phyloP scores from a whole-genome alignment of 2,797 vertebrate species.

The Buceros bicornis region DNA sequence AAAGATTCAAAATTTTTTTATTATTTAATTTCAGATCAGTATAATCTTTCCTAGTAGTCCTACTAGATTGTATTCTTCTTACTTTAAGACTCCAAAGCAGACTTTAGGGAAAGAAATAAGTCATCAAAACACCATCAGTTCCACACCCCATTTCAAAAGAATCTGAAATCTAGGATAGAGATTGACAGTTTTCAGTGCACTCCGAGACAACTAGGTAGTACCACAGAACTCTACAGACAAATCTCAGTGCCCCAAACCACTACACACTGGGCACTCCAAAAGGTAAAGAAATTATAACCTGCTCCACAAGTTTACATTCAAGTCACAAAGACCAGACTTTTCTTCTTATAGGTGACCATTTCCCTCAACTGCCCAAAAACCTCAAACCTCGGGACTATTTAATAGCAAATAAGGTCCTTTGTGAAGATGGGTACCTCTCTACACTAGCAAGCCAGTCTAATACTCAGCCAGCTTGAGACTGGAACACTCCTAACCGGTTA shows the following conservation, averaged over 20 bases:
- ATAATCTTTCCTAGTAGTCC: not conserved
- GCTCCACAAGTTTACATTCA: not conserved
- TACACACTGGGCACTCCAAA: not conserved
- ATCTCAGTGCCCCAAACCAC: not conserved
- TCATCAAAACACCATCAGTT: not conserved
- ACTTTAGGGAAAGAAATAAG: not conserved
- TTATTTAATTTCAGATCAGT: not conserved
- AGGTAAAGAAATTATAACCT: not conserved
- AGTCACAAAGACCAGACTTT: not conserved
- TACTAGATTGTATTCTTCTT: not conserved
- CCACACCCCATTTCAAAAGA: not conserved
- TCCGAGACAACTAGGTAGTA: not conserved
- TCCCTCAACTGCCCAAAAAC: not conserved
- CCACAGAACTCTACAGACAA: not conserved
- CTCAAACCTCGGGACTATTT: not conserved
- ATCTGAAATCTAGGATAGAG: not conserved
- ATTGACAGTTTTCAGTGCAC: not conserved
- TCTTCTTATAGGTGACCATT: not conserved
- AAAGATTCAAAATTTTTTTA: not conserved
- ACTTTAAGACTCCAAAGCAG: not conserved
- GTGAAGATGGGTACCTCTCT: not conserved
- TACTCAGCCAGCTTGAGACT: not conserved
- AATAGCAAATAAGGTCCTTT: not conserved
- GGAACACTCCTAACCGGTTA: not conserved
- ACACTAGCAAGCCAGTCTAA: not conserved